These are phyloP conservation scores for Nymphicus hollandicus DNA, from an alignment of 2,113 vertebrate species.

Conservation along the genomic window DNA sequence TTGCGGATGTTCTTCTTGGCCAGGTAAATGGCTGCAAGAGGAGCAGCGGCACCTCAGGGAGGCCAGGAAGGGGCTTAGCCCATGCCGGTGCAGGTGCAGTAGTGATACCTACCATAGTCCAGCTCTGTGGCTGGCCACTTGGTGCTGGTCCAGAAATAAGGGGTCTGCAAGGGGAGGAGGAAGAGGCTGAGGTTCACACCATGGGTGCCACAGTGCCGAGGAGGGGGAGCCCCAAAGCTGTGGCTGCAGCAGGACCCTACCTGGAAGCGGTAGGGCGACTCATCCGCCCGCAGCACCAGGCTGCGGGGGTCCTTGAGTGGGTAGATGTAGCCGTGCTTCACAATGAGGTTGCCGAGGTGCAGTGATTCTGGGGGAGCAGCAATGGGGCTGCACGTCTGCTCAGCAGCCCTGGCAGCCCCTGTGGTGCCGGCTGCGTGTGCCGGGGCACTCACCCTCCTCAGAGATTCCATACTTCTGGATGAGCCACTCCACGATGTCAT, in stretches of 20 bases:
- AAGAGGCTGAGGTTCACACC: neutral
- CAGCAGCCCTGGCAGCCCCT: fast-evolving
- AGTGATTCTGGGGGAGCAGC: constrained; percentile 75
- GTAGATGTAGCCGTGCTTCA: constrained; percentile 88
- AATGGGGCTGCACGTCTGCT: neutral
- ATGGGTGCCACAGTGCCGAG: fast-evolving
- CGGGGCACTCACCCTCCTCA: constrained; percentile 80
- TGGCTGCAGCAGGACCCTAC: constrained; percentile 23
- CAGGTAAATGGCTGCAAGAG: constrained; percentile 85
- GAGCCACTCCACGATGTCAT: constrained; percentile 84
- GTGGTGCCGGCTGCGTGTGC: fast-evolving
- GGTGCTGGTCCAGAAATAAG: constrained; percentile 91
- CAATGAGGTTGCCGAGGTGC: constrained; percentile 83
- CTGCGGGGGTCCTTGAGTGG: constrained; percentile 81
- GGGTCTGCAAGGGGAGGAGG: constrained; percentile 73
- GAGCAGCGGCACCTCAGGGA: neutral
- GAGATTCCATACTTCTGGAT: constrained; percentile 80
- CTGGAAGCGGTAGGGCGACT: constrained; percentile 90
- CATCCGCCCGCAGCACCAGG: constrained; percentile 77
- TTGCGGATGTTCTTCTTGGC: constrained; percentile 94
- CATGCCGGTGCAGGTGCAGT: fast-evolving
- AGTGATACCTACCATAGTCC: constrained; percentile 85
- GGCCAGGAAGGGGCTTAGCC: neutral
- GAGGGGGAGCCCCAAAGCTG: fast-evolving
- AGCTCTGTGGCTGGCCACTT: constrained; percentile 89